phyloP scores from a whole-genome alignment of 2,113 vertebrate genomes.

The Enhydra lutris region DNA sequence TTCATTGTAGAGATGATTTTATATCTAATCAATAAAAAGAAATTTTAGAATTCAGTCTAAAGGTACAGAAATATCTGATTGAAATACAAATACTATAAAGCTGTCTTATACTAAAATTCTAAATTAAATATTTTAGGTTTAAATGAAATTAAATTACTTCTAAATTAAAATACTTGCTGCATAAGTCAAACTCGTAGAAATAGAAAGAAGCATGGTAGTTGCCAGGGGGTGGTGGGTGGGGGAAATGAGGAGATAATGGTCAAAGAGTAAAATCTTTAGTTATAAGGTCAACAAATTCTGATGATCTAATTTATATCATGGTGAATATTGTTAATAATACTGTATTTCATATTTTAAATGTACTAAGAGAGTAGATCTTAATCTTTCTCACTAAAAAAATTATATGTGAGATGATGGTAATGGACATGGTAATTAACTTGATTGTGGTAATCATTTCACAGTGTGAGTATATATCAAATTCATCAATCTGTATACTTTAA shows the following conservation, averaged over 20 bases:
- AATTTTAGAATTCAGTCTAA: not conserved
- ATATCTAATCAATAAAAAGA: not conserved
- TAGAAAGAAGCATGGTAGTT: not conserved
- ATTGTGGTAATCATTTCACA: not conserved
- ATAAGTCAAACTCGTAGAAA: not conserved
- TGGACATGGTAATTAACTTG: not conserved
- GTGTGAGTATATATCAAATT: not conserved
- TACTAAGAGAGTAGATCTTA: not conserved
- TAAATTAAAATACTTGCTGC: not conserved
- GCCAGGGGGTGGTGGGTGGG: not conserved
- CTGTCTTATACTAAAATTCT: not conserved
- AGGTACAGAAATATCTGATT: not conserved
- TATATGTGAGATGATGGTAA: not conserved
- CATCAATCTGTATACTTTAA: not conserved
- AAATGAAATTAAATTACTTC: not conserved
- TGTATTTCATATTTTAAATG: not conserved
- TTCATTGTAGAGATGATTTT: not conserved
- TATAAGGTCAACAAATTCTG: not conserved
- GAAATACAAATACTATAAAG: not conserved
- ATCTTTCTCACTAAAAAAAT: not conserved
- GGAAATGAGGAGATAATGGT: not conserved
- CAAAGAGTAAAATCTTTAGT: not conserved
- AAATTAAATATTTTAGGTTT: conserved; percentile 2
- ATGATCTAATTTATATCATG: not conserved
- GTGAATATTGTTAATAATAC: not conserved